These are phyloP conservation scores for Tipula confusa DNA, from an alignment of 2,888 invertebrate species.

Conservation along the genomic window DNA sequence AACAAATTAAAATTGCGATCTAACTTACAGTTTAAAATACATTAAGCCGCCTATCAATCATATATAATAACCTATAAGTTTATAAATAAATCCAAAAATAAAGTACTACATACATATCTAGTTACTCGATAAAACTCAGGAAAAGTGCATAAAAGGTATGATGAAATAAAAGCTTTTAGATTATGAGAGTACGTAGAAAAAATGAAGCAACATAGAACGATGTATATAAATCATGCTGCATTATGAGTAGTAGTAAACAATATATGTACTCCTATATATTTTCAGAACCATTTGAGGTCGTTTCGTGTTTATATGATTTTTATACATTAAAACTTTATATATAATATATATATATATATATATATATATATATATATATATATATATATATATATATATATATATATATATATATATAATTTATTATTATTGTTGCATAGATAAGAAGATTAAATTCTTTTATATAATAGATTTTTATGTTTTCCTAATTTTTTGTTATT, in stretches of 20 bases:
- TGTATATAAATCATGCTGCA: background rate
- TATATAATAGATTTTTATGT: background rate
- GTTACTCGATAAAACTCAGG: background rate
- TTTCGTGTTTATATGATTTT: background rate
- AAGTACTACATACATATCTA: background rate
- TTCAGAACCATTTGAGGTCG: background rate
- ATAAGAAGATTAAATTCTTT: background rate
- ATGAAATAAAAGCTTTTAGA: background rate
- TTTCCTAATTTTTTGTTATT: background rate
- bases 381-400: no score
- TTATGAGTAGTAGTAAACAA: background rate
- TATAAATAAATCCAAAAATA: background rate
- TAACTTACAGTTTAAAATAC: no score
- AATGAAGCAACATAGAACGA: background rate
- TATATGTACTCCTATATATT: no score
- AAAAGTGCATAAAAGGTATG: background rate
- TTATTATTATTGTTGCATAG: background rate
- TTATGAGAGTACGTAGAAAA: background rate
- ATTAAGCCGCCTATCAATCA: no score
- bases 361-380: no score
- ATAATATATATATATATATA: background rate
- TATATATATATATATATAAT: no score
- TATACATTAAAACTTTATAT: background rate
- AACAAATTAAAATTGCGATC: no score
- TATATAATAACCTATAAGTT: background rate